Base-by-base conservation (phyloP, 2,888 invertebrate species). In the Lasioglossum vierecki region DNA sequence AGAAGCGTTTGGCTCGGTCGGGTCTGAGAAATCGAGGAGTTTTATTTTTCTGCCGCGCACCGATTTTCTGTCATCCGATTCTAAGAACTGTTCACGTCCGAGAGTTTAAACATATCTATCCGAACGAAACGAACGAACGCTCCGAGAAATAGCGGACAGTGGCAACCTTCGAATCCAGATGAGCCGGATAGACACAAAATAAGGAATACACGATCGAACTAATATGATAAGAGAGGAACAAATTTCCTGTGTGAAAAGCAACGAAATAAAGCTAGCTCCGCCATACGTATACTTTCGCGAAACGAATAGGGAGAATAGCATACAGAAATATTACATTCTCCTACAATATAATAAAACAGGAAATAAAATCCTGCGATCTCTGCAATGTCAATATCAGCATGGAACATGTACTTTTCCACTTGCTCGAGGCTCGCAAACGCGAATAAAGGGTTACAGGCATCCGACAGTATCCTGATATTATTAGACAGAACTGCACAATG, bases 1-100 rank as follows among this genome's bases (percentile, higher is more conserved):
- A 9, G 18, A 71, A 76, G 74, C 79, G 70, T 86, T 89, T 86
- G 79, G 71, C 83, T 88, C 71, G 76, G 70, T 76, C 84, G 53
- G 75, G 60, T 75, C 72, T 44, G 44, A 66, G 75, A 84, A 76
- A 72, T 44, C 63, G 30, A 22, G 66, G 30, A n/a, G 35, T 30
- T 66, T 66, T 18, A 46, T 49, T 77, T n/a, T 6, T 22, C 8
- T 53, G 22, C 18, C 30, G 41, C n/a, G 41, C 72, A 41, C 66
- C 53, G 53, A 53, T 53, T 53, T 53, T 53, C 53, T 53, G 53
- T 53, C 53, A n/a, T n/a, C 53, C 60, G 60, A 60, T 60, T 26
- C 60, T 13, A 26, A 26, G 60, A 26, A 60, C 60, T 26, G n/a
- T 4, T n/a, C 60, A 0, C n/a, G 60, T 60, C n/a, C 26, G 22